phyloP scores from a whole-genome alignment of 2,113 vertebrate species.

The Solea solea region DNA sequence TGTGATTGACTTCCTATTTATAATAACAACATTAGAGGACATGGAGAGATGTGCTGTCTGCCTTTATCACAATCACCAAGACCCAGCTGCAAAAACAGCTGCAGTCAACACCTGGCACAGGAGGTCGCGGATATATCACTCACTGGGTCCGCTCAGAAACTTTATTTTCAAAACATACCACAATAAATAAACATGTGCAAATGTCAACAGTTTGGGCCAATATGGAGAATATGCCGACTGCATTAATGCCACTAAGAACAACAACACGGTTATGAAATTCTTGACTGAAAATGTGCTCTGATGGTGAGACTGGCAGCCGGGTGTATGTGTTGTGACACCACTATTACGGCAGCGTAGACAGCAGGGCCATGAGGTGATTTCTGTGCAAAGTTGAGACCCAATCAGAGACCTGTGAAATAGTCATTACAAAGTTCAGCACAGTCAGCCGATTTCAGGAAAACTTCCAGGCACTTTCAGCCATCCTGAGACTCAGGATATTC shows the following conservation, averaged over 20 bases:
- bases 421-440: slow-evolving; percentile 63
- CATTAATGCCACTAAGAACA: slow-evolving; percentile 20
- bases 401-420: slow-evolving; percentile 58
- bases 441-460: slow-evolving; percentile 69
- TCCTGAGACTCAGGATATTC: slow-evolving; percentile 23
- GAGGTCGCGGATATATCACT: slow-evolving; percentile 44
- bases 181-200: slow-evolving; percentile 49
- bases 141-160: slow-evolving; percentile 29
- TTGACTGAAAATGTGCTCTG: slow-evolving; percentile 42
- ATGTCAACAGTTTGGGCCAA: slow-evolving; percentile 43
- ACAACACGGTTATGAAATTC: slow-evolving; percentile 4
- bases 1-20: slow-evolving; percentile 50
- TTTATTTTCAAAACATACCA: slow-evolving; percentile 20
- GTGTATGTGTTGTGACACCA: slow-evolving; percentile 42
- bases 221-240: slow-evolving; percentile 39
- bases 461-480: slow-evolving; percentile 49
- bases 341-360: slow-evolving; percentile 22
- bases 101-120: slow-evolving; percentile 57
- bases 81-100: slow-evolving; percentile 66
- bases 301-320: slow-evolving; percentile 42
- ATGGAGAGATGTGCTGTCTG: slow-evolving; percentile 28
- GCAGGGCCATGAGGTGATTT: slow-evolving; percentile 53
- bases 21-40: slow-evolving; percentile 22
- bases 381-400: slow-evolving; percentile 41
- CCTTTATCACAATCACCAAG: slow-evolving; percentile 35